A percentile compares a stretch with the other conserved stretches of the same genome.
These are phyloP conservation scores for Acanthoscelides obtectus DNA, from an alignment of 2,888 invertebrate species.

Conservation along the genomic window DNA sequence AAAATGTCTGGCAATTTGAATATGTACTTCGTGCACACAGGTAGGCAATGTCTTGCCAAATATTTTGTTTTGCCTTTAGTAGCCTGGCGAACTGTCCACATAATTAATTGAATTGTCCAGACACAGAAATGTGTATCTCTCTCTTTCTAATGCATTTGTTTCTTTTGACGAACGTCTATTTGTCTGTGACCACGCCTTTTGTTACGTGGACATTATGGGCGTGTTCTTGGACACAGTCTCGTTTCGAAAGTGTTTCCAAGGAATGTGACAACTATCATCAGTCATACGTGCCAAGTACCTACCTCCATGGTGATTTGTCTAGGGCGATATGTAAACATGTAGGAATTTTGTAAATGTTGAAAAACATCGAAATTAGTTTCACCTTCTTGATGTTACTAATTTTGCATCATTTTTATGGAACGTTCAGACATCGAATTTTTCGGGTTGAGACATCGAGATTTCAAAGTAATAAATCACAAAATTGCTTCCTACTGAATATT, in stretches of 20 bases:
- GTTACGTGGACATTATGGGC: not conserved
- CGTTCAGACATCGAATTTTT: too few species aligned
- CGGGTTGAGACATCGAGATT: too few species aligned
- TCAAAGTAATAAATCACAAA: too few species aligned
- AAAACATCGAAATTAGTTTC: too few species aligned
- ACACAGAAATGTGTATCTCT: not conserved
- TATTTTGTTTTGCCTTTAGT: constrained; percentile 1
- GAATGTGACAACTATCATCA: not conserved
- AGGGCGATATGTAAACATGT: not conserved
- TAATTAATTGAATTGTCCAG: constrained; percentile 7
- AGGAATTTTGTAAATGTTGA: not conserved
- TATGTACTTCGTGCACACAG: constrained; percentile 8
- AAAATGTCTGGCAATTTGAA: constrained; percentile 9
- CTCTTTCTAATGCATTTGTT: not conserved
- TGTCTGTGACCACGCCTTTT: not conserved
- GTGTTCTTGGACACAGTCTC: not conserved
- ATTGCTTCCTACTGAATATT: too few species aligned
- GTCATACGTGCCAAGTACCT: not conserved
- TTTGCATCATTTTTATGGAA: too few species aligned
- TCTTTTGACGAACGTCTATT: not conserved
- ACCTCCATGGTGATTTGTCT: not conserved
- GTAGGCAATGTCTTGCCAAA: constrained; percentile 10
- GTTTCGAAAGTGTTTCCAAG: not conserved
- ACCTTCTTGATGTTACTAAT: too few species aligned
- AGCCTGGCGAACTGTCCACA: constrained; percentile 4